Base-by-base conservation (phyloP, 1,140 invertebrate species). In the Spodoptera litura region DNA sequence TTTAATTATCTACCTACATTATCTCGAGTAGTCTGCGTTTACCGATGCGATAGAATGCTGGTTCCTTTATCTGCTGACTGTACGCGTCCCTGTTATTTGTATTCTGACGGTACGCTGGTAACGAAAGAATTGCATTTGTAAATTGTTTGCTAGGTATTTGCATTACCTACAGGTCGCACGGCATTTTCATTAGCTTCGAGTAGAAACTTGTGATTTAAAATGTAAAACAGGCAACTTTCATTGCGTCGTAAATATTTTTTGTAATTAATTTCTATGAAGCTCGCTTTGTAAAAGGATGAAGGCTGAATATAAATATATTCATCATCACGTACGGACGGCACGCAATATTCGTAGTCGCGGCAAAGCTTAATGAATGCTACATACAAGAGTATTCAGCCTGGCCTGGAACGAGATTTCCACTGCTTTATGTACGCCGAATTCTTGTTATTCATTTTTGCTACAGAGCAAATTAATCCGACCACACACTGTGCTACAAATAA, bases 1-100 rank as follows among this genome's bases (percentile, higher is more conserved):
- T 81, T 78, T 81, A 81, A 81, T 81, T 78, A 81, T 81, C 80
- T 81, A n/a, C 44, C 11, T 59, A 75, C 75, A 73, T 78, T 78
- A 81, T 78, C 80, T 68, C 20, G 49, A 58, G 52, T 59, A 52
- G 75, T 68, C 52, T 76, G 20, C 59, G 59, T 61, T 52, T 74
- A 58, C 56, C 44, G 49, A 38, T 20, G 15, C 27, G 55, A 51
- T 31, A 61, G 71, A 74, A 74, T 74, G 71, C 44, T 74, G 71
- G 55, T 25, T 58, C 53, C 53, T 72, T 27, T 58, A 25, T 72
- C 35, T 72, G n/a, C 53, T 25, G 8, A 70, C 25, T 53, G 52
- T 53, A 53, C 51, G 66, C 66, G 66, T 53, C 52, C 49, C 66
- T 58, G 49, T 70, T 70, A 51, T 70, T 70, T 70, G 66, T 70